Conservation (phyloP, 2,888 invertebrate species). For the Halictus ligatus region DNA sequence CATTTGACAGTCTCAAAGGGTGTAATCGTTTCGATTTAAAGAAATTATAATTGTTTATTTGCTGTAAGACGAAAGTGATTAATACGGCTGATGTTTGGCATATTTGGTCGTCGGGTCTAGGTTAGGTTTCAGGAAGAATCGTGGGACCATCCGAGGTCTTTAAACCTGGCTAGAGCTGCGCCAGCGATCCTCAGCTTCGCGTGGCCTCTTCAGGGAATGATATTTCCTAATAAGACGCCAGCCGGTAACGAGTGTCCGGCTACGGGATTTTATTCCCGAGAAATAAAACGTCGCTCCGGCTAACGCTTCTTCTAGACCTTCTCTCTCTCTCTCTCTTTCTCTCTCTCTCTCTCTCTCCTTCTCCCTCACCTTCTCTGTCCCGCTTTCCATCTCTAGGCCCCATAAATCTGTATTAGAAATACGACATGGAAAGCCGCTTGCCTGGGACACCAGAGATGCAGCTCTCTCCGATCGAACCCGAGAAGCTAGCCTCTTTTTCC, state of each 20-base stretch:
- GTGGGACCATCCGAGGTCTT: conserved; percentile 44
- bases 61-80: too few relatives aligned
- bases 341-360: neutral
- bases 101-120: too few relatives aligned
- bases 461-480: neutral
- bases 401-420: conserved; percentile 32
- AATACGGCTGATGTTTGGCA: too few relatives aligned
- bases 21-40: too few relatives aligned
- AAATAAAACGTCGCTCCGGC: conserved; percentile 16
- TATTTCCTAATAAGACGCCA: conserved; percentile 60
- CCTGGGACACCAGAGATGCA: neutral
- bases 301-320: neutral
- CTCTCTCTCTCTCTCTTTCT: neutral
- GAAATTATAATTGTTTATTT: too few relatives aligned
- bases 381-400: neutral
- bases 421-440: conserved; percentile 12
- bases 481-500: neutral
- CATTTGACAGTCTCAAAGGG: too few relatives aligned
- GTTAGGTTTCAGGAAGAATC: conserved; percentile 13
- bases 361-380: neutral
- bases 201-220: conserved; percentile 61
- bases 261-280: conserved; percentile 46
- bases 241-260: conserved; percentile 53
- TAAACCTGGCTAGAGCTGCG: conserved; percentile 46
- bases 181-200: conserved; percentile 10